Evolutionary conservation across 2,113 vertebrate species (phyloP).

Genomic region (Gambusia affinis): DNA sequence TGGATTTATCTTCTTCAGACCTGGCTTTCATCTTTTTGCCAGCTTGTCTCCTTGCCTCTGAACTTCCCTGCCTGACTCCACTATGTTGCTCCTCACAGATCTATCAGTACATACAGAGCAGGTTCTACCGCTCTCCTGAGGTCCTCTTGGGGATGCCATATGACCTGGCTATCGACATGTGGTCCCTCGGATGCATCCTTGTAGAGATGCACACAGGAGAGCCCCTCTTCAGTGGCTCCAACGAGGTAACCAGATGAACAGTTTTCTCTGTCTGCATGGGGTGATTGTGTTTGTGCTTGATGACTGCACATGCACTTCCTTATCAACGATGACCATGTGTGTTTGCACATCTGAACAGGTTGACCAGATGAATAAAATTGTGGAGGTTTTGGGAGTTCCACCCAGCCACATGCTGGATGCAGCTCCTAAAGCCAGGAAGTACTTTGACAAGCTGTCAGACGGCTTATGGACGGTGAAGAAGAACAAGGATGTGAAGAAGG

Average conservation of each 20-base stretch:
- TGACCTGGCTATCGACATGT: constrained; percentile 96
- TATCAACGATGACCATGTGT: background rate
- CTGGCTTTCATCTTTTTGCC: background rate
- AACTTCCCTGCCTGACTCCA: background rate
- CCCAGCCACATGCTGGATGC: constrained; percentile 93
- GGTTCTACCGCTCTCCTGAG: constrained; percentile 94
- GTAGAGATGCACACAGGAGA: constrained; percentile 97
- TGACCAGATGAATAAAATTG: constrained; percentile 96
- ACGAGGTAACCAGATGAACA: constrained; percentile 81
- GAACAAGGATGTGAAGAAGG: constrained; percentile 96
- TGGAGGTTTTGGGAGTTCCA: constrained; percentile 92
- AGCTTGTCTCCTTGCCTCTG: background rate
- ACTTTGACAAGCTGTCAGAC: constrained; percentile 93
- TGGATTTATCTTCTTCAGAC: too few relatives aligned
- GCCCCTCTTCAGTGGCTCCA: constrained; percentile 93
- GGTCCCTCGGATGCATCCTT: constrained; percentile 93
- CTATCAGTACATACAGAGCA: constrained; percentile 96
- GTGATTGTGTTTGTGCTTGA: background rate
- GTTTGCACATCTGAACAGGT: constrained; percentile 75
- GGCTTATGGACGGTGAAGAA: constrained; percentile 94
- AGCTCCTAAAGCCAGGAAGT: constrained; percentile 94
- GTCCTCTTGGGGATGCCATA: constrained; percentile 93
- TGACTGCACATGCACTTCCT: too few relatives aligned
- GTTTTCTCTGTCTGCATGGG: background rate
- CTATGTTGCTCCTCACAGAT: constrained; percentile 76